Evolutionary conservation across 1,140 invertebrate genomes (phyloP), one percentile per base, ranked within the genome.

Genomic region (Rhynchophorus ferrugineus): DNA sequence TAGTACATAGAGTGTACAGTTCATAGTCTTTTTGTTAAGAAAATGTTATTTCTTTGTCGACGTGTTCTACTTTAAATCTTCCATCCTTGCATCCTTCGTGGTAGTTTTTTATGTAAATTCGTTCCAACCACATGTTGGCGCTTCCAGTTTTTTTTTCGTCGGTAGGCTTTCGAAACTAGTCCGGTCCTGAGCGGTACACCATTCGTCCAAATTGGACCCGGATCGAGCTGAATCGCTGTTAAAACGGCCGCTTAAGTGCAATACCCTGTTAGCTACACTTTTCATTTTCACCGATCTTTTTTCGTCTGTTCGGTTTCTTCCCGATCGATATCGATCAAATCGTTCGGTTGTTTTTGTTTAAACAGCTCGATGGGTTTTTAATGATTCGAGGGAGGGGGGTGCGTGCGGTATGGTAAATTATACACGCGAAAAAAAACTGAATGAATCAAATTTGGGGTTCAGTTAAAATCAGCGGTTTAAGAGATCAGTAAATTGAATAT

Each of bases 201-300:
- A 18, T 53, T 29, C 29, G 44, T 46, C 44, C 44, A 46, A 53
- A 53, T 46, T 53, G 35, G 35, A 34, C 22, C 41, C 44, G 41
- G 43, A 53, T 46, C 43, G 43, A 20, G 44, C 43, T 14, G 43
- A 35, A 53, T 46, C 19, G 50, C 21, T 53, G 44, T 53, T 53
- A 33, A 53, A 53, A 47, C 22, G 43, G 36, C 18, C 36, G 50
- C 44, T 46, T 41, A 46, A 53, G 50, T 53, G 50, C 50, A 22
- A 53, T 53, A 53, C 44, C 37, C 50, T 46, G 50, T 53, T 53
- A 51, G 49, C 41, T 44, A 42, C 50, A 39, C 50, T 53, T 53
- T 53, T 46, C 35, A 53, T 53, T 53, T 53, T 24, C 50, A 42
- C 43, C 42, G 36, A 39, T 53, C 46, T 53, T 53, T 51, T 41